Evolutionary conservation across 2,797 vertebrate genomes (phyloP).

Genomic region (Gastrophryne carolinensis): DNA sequence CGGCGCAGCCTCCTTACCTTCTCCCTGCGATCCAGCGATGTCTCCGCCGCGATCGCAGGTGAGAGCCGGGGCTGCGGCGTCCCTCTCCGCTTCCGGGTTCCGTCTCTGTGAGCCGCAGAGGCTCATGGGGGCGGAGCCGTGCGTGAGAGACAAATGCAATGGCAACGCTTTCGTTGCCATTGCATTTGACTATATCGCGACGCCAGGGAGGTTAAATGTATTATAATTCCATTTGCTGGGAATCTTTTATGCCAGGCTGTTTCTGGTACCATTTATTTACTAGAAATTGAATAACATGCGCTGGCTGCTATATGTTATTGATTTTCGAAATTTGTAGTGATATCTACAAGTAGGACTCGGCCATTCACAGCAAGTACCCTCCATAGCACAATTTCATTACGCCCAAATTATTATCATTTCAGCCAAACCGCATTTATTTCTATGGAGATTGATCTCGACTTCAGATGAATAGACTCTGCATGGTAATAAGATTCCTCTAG

Average conservation of each 20-base stretch:
- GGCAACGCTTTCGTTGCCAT: no score
- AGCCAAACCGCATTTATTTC: not conserved
- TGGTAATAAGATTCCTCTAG: constrained; percentile 7
- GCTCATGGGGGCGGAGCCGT: no score
- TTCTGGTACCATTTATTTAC: constrained; percentile 26
- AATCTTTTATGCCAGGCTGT: constrained; percentile 41
- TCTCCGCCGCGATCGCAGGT: no score
- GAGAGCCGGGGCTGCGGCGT: no score
- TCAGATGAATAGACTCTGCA: constrained; percentile 24
- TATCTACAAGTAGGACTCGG: constrained; percentile 22
- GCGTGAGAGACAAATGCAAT: no score
- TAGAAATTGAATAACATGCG: constrained; percentile 38
- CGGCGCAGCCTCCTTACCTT: no score
- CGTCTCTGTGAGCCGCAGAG: no score
- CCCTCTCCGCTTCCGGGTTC: no score
- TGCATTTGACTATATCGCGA: no score
- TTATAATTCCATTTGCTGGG: constrained; percentile 45
- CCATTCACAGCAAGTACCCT: constrained; percentile 9
- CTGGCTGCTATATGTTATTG: constrained; percentile 34
- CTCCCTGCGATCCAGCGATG: no score
- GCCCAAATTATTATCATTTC: constrained; percentile 28
- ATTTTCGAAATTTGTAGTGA: constrained; percentile 38
- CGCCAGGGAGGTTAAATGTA: no score
- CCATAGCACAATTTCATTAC: constrained; percentile 1
- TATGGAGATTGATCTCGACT: constrained; percentile 12